These are phyloP conservation scores for Danio choprae DNA, from an alignment of 2,797 vertebrate genomes.

Conservation along the genomic window DNA sequence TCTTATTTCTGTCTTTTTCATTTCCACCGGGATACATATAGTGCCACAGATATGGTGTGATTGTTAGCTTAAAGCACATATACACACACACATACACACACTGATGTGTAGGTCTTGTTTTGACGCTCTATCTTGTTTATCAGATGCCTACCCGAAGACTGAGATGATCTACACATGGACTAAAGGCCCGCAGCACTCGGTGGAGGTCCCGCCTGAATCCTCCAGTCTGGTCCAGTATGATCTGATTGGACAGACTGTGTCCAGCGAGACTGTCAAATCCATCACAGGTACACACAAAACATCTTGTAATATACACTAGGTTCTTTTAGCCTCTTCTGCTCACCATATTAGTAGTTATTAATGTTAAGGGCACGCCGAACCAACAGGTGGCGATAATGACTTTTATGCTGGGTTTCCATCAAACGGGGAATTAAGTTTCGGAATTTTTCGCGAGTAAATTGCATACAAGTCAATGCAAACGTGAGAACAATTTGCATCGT, in stretches of 20 bases:
- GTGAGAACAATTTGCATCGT: no score
- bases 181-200: slow-evolving; percentile 94
- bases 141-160: slow-evolving; percentile 97
- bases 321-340: no score
- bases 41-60: slow-evolving; percentile 2
- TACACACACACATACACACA: no score
- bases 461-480: no score
- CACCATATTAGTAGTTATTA: no score
- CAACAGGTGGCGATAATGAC: no score
- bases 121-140: slow-evolving; percentile 37
- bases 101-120: background rate
- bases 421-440: no score
- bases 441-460: no score
- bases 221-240: slow-evolving; percentile 99
- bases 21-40: slow-evolving; percentile 11
- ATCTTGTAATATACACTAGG: no score
- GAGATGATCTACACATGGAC: slow-evolving; percentile 99
- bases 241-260: slow-evolving; percentile 94
- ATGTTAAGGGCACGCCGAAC: no score
- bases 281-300: slow-evolving; percentile 89
- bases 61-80: background rate
- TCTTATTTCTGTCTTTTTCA: slow-evolving; percentile 49
- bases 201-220: slow-evolving; percentile 96
- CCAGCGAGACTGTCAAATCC: slow-evolving; percentile 94
- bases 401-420: no score